Evolutionary conservation across 2,113 vertebrate genomes (phyloP).

Genomic region (Paramormyrops kingsleyae): DNA sequence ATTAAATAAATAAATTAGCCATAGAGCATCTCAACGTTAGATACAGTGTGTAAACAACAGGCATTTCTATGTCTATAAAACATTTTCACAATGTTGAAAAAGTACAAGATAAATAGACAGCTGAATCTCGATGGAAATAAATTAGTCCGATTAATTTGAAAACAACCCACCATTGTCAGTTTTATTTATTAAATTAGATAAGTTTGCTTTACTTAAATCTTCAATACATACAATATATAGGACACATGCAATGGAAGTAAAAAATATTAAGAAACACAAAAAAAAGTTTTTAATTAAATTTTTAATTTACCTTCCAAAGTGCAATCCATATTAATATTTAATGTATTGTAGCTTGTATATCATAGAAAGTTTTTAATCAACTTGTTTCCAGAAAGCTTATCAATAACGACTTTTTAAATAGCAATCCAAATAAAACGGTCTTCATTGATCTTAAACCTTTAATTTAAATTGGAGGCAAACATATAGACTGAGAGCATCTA

Average conservation of each 20-base stretch:
- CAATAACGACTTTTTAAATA: not conserved
- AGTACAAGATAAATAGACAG: not conserved
- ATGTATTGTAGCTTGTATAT: not conserved
- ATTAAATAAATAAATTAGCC: not conserved
- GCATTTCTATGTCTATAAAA: not conserved
- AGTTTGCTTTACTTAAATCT: not conserved
- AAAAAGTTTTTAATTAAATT: not conserved
- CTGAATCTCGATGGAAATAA: not conserved
- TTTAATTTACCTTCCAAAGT: conserved; percentile 50
- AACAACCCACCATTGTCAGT: not conserved
- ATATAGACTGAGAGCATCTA: not conserved
- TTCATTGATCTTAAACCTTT: not conserved
- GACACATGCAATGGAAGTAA: not conserved
- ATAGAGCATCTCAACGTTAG: not conserved
- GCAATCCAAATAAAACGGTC: not conserved
- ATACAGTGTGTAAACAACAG: not conserved
- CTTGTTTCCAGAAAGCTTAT: not conserved
- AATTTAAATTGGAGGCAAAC: not conserved
- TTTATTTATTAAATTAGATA: not conserved
- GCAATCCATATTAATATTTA: conserved; percentile 44
- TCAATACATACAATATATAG: not conserved
- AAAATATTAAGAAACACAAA: not conserved
- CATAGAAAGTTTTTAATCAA: not conserved
- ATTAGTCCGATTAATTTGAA: not conserved
- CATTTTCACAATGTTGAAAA: not conserved